Evolutionary conservation across 2,113 vertebrate species (phyloP).

Genomic region (Cepphus grylle): DNA sequence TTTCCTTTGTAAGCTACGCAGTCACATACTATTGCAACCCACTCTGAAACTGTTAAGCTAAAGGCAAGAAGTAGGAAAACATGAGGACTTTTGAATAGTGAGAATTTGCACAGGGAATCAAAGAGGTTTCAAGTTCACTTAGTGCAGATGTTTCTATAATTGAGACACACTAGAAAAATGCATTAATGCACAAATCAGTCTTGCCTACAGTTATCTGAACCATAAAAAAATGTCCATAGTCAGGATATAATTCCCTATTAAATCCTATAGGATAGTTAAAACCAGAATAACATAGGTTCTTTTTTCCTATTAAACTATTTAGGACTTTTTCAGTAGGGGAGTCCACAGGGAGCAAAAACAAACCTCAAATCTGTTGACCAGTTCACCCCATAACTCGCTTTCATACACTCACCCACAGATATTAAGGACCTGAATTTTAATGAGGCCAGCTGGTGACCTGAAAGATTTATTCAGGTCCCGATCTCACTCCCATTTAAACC

Average conservation of each 20-base stretch:
- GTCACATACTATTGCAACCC: not conserved
- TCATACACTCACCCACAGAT: slow-evolving; percentile 29
- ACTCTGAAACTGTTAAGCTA: slow-evolving; percentile 44
- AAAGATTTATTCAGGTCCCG: slow-evolving; percentile 38
- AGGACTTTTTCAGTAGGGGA: slow-evolving; percentile 12
- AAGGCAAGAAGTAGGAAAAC: slow-evolving; percentile 43
- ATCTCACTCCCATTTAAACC: slow-evolving; percentile 36
- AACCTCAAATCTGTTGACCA: slow-evolving; percentile 52
- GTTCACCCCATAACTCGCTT: slow-evolving; percentile 29
- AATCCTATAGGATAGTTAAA: slow-evolving; percentile 43
- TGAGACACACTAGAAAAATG: slow-evolving; percentile 65
- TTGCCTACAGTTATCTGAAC: slow-evolving; percentile 63
- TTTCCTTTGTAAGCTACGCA: not conserved
- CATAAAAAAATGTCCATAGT: slow-evolving; percentile 49
- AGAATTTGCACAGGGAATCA: slow-evolving; percentile 66
- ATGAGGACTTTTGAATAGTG: slow-evolving; percentile 24
- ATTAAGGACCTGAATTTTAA: slow-evolving; percentile 53
- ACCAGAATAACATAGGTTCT: not conserved
- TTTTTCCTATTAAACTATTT: slow-evolving; percentile 41
- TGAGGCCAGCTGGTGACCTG: slow-evolving; percentile 49
- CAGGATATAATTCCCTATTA: slow-evolving; percentile 55
- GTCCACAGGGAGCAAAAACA: slow-evolving; percentile 30
- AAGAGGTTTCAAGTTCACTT: slow-evolving; percentile 65
- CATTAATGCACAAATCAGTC: slow-evolving; percentile 64
- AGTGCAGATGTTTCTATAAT: slow-evolving; percentile 69